Conservation (phyloP, 1,140 invertebrate genomes). For the Nylanderia fulva region DNA sequence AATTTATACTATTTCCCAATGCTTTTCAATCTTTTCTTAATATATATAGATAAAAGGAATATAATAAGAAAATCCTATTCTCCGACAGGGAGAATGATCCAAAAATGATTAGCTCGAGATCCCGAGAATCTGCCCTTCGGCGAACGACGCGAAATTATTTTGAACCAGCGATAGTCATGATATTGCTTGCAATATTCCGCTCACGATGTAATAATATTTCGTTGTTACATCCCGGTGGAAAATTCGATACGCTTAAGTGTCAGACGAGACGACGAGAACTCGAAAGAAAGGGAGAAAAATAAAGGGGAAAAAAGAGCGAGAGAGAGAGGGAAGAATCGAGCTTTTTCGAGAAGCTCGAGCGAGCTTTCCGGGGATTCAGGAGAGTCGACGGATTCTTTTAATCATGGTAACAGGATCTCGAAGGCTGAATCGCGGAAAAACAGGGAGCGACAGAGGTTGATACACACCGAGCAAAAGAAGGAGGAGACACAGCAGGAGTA, state of each 20-base stretch:
- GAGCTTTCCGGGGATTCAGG: slow-evolving; percentile 29
- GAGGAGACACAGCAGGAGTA: slow-evolving; percentile 6
- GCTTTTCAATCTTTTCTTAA: background rate
- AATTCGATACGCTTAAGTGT: slow-evolving; percentile 34
- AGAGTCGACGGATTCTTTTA: slow-evolving; percentile 68
- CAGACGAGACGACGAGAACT: slow-evolving; percentile 24
- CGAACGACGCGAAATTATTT: background rate
- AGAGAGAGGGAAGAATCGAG: background rate
- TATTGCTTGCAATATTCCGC: background rate
- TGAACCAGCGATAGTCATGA: slow-evolving; percentile 6
- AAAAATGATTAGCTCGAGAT: slow-evolving; percentile 1
- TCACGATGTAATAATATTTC: slow-evolving; percentile 49
- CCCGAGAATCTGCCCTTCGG: background rate
- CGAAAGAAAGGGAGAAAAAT: background rate
- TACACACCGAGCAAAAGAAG: slow-evolving; percentile 37
- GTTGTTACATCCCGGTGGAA: slow-evolving; percentile 32
- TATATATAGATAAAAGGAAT: background rate
- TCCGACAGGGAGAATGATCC: background rate
- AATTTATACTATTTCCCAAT: background rate
- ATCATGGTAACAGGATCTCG: slow-evolving; percentile 71
- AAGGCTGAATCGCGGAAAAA: slow-evolving; percentile 61
- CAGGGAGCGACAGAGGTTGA: slow-evolving; percentile 37
- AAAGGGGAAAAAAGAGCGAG: slow-evolving; percentile 1
- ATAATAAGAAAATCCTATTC: background rate
- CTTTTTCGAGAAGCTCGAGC: slow-evolving; percentile 37